A percentile compares a stretch with the other conserved stretches of the same genome.
These are phyloP conservation scores for Xiphias gladius DNA, from an alignment of 2,113 vertebrate species.

Conservation along the genomic window DNA sequence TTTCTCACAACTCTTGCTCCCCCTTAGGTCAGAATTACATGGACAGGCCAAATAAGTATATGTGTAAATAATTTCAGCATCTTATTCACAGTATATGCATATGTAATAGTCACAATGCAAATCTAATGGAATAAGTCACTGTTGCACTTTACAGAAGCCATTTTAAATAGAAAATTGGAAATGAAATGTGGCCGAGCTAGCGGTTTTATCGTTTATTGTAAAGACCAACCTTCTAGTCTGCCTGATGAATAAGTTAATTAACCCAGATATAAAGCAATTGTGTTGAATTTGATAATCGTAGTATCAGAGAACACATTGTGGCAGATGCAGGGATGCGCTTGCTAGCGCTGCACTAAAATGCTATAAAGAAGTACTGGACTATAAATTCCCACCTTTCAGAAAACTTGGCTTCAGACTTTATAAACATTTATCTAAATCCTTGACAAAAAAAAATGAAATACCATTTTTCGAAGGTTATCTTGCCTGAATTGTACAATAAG, in stretches of 20 bases:
- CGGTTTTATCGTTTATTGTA: no score
- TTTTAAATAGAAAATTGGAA: neutral
- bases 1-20: constrained; percentile 4
- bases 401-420: neutral
- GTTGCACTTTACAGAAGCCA: no score
- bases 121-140: neutral
- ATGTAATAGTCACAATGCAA: neutral
- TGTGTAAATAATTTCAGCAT: no score
- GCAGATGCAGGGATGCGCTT: no score
- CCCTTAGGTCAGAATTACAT: neutral
- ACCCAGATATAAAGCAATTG: no score
- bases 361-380: neutral
- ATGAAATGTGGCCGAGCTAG: no score
- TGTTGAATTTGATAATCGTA: no score
- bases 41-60: neutral
- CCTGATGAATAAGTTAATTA: no score
- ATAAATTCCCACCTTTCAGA: neutral
- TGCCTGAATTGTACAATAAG: neutral
- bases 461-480: neutral
- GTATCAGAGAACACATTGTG: no score
- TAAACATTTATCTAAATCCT: neutral
- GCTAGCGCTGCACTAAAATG: neutral
- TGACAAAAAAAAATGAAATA: no score
- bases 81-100: no score
- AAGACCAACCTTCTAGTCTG: no score